Evolutionary conservation across 53 echinoderm and acorn worm genomes (phyloP).

Genomic region (Zoroaster sp.): DNA sequence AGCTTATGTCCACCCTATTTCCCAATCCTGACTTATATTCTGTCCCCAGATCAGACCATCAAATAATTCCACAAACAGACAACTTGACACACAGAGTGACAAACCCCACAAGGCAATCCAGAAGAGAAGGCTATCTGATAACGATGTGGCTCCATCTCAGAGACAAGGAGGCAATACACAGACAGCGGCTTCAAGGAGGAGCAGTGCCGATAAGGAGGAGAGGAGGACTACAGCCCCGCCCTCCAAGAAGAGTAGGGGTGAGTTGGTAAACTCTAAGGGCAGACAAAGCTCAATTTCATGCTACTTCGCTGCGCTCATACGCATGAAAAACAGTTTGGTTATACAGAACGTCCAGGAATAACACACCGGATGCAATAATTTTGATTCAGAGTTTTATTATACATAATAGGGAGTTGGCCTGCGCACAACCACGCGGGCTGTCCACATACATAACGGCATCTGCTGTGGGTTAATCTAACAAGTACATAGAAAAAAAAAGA

Average conservation of each 20-base stretch:
- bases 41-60: not conserved
- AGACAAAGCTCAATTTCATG: too few species aligned
- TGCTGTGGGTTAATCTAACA: too few species aligned
- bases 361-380: too few species aligned
- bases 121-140: slow-evolving; percentile 53
- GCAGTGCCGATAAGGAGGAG: slow-evolving; percentile 15
- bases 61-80: not conserved
- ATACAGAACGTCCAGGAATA: too few species aligned
- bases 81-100: not conserved
- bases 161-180: not conserved
- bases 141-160: not conserved
- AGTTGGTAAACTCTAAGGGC: too few species aligned
- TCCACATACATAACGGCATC: too few species aligned
- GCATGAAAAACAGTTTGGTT: too few species aligned
- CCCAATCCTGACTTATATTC: not conserved
- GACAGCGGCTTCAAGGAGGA: not conserved
- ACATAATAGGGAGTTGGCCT: too few species aligned
- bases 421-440: too few species aligned
- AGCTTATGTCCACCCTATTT: not conserved
- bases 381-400: too few species aligned
- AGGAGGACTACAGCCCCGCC: slow-evolving; percentile 34
- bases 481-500: too few species aligned
- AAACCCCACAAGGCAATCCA: slow-evolving; percentile 19
- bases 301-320: too few species aligned
- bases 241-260: slow-evolving; percentile 57